Base-by-base conservation (phyloP, 2,797 vertebrate genomes). In the Alouatta caraya region DNA sequence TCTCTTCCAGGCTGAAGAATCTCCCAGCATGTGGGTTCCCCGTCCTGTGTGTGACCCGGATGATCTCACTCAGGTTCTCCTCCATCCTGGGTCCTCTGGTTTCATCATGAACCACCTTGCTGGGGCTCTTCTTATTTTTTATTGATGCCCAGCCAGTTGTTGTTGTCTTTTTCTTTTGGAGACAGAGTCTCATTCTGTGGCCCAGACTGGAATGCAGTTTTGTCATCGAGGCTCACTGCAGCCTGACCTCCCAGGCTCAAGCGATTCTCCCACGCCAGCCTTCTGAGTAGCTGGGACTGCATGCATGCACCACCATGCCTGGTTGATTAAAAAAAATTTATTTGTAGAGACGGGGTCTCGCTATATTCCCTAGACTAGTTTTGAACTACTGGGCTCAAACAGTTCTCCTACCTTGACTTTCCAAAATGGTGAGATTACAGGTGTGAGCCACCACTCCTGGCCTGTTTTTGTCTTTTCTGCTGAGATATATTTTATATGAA, bases 1-100 rank as follows among this genome's bases (percentile, higher is more conserved):
- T 79, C 21, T 55, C 28, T 8, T 48, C 55, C 3, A 15, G n/a
- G 59, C 52, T 52, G 26, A 79, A 39, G 61, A 48, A 42, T 55
- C 30, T 24, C 22, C 50, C 0, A 0, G 44, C 19, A 6, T 30
- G 14, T 0, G 4, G 46, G n/a, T n/a, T 44, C 44, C n/a, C 33
- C 28, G 5, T 57, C 22, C 44, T 39, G 24, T 24, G 21, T 30
- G 64, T 39, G 82, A 55, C n/a, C 17, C 24, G 44, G 17, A 15
- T 39, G 24, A 15, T 46, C 37, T 57, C 37, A 22, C 14, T 64
- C 42, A 8, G 42, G 39, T 5, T 37, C 39, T 55, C 14, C 28
- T 67, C 48, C 46, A 10, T 52, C 30, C 55, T 1, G 0, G 46
- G 72, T 72, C 44, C 37, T 26, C 75, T 81, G 57, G 48, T 33